Conservation (phyloP, 2,888 invertebrate species). For the Dryococelus australis region DNA sequence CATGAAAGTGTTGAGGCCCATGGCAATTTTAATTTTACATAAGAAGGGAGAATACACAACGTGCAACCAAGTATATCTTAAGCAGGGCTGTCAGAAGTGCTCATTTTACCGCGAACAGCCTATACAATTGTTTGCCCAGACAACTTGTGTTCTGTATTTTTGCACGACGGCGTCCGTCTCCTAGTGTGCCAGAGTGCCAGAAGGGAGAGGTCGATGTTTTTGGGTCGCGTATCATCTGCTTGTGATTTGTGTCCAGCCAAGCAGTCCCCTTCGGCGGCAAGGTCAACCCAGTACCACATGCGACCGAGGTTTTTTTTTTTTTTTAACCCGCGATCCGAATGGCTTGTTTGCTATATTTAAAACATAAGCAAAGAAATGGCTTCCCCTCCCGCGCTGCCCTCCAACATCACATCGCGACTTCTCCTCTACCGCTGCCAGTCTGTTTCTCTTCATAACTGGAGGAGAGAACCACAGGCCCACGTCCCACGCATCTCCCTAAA, state of each 20-base stretch:
- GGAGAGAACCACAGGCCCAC: neutral
- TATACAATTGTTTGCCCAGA: too few species aligned
- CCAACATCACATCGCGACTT: neutral
- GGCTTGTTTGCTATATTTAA: neutral
- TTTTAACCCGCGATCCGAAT: neutral
- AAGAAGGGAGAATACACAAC: too few species aligned
- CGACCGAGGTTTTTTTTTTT: slow-evolving; percentile 7
- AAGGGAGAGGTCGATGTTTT: neutral
- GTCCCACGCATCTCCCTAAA: neutral
- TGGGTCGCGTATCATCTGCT: neutral
- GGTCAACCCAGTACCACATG: neutral
- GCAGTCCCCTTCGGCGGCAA: neutral
- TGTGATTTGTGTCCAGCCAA: neutral
- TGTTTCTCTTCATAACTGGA: neutral
- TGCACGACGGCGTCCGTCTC: too few species aligned
- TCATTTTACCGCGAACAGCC: too few species aligned
- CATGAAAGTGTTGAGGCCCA: too few species aligned
- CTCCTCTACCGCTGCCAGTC: neutral
- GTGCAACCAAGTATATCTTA: too few species aligned
- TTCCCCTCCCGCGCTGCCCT: neutral
- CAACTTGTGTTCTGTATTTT: too few species aligned
- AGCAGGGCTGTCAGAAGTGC: too few species aligned
- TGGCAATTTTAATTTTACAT: too few species aligned
- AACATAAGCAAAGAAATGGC: slow-evolving; percentile 11
- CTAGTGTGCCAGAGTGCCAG: too few species aligned